These are phyloP conservation scores for Oscheius sp. DNA, from an alignment of 2,888 invertebrate species.

Conservation along the genomic window DNA sequence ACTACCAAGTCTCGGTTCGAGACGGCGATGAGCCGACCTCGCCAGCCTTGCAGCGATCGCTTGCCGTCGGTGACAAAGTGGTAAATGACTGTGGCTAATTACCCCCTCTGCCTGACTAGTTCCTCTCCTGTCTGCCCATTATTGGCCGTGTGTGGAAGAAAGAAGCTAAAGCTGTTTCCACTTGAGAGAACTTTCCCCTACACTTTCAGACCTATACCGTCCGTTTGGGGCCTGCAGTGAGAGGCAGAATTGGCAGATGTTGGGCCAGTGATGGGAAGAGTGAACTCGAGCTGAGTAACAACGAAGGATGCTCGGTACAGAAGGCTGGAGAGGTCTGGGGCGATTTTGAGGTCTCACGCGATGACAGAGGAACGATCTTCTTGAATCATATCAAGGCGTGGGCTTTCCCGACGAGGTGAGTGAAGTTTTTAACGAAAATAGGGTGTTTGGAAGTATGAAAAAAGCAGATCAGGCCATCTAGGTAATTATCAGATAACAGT, in stretches of 20 bases:
- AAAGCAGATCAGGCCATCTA: no score
- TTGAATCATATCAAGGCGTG: constrained; percentile 71
- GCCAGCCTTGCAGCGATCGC: constrained; percentile 59
- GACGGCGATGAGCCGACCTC: constrained; percentile 63
- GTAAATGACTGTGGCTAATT: constrained; percentile 47
- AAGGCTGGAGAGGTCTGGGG: constrained; percentile 69
- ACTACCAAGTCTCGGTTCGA: constrained; percentile 67
- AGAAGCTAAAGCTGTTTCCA: constrained; percentile 11
- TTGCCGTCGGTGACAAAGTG: constrained; percentile 71
- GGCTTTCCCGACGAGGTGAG: constrained; percentile 72
- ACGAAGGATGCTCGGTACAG: constrained; percentile 69
- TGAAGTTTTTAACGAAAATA: neutral
- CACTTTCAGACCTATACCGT: constrained; percentile 57
- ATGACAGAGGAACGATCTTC: constrained; percentile 57
- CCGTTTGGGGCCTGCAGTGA: constrained; percentile 37
- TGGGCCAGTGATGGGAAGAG: constrained; percentile 71
- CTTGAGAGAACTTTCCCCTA: constrained; percentile 4
- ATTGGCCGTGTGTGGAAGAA: constrained; percentile 26
- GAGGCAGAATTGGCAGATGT: constrained; percentile 66
- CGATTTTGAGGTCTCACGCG: constrained; percentile 63
- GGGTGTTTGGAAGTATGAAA: neutral
- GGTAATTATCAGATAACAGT: no score
- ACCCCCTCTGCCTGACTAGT: constrained; percentile 21
- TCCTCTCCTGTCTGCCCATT: neutral
- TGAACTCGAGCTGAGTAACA: constrained; percentile 67